Conservation (phyloP, 2,888 invertebrate genomes). For the Azorinus chamasolen region DNA sequence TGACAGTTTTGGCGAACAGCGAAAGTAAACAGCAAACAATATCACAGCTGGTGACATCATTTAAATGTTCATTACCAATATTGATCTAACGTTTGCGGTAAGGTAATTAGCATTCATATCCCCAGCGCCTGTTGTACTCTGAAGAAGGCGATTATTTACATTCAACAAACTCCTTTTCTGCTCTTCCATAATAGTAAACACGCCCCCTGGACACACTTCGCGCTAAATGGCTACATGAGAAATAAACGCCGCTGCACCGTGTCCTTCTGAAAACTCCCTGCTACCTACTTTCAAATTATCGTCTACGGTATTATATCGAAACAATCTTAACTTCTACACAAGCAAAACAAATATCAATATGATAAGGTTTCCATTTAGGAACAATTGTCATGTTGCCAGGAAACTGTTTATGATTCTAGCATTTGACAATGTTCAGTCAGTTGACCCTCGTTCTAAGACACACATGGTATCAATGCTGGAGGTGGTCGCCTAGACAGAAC, state of each 20-base stretch:
- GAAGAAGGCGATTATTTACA: slow-evolving; percentile 10
- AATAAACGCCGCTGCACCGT: neutral
- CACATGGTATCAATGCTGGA: no score
- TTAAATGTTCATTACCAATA: slow-evolving; percentile 12
- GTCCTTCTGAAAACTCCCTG: no score
- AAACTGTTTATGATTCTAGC: no score
- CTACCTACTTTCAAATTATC: no score
- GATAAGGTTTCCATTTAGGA: no score
- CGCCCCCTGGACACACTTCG: slow-evolving; percentile 12
- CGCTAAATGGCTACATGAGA: slow-evolving; percentile 17
- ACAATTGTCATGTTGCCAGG: no score
- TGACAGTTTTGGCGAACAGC: slow-evolving; percentile 36
- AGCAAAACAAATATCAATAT: no score
- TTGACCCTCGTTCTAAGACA: neutral
- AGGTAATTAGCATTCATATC: slow-evolving; percentile 20
- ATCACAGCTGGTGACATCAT: slow-evolving; percentile 34
- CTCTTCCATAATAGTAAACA: slow-evolving; percentile 14
- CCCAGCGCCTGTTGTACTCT: slow-evolving; percentile 15
- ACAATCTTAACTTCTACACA: no score
- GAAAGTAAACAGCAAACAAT: slow-evolving; percentile 22
- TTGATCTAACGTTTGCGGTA: slow-evolving; percentile 21
- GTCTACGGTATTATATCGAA: no score
- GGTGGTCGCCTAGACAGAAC: no score
- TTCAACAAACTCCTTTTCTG: no score
- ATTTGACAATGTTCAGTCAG: no score